Conservation (phyloP, 2,888 invertebrate species). For the Epirrhoe tristata region DNA sequence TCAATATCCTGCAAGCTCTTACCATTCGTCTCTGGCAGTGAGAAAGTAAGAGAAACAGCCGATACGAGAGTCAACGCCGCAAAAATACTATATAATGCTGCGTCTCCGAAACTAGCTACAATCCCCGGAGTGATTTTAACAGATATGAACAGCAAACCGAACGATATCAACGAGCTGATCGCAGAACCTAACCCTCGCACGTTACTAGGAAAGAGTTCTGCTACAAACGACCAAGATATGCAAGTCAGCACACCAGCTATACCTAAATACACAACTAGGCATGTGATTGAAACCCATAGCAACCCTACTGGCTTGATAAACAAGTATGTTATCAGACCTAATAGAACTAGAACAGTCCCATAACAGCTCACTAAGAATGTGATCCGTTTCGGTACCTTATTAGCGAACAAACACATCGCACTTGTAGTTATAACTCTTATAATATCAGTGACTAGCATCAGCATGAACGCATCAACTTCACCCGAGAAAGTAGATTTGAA, state of each 20-base stretch:
- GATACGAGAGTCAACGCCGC: conserved; percentile 50
- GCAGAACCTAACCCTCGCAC: conserved; percentile 65
- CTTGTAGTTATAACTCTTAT: conserved; percentile 49
- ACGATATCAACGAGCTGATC: conserved; percentile 55
- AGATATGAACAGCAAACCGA: conserved; percentile 55
- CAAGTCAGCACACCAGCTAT: conserved; percentile 51
- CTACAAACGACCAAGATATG: conserved; percentile 61
- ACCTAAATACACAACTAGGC: conserved; percentile 54
- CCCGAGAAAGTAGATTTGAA: conserved; percentile 57
- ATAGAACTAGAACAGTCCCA: conserved; percentile 45
- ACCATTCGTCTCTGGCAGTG: conserved; percentile 70
- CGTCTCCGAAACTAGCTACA: conserved; percentile 50
- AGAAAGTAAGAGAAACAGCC: conserved; percentile 50
- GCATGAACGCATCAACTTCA: conserved; percentile 52
- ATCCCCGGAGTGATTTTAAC: conserved; percentile 60
- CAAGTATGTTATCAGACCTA: conserved; percentile 51
- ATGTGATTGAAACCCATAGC: conserved; percentile 52
- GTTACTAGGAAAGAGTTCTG: conserved; percentile 62
- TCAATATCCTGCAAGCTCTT: conserved; percentile 89
- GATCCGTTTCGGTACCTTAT: conserved; percentile 51
- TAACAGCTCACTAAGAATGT: conserved; percentile 52
- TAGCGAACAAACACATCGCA: conserved; percentile 52
- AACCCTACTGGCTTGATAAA: conserved; percentile 47
- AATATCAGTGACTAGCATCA: conserved; percentile 59
- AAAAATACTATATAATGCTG: conserved; percentile 54